Conservation (phyloP, 2,113 vertebrate species). For the Cyanoderma ruficeps region DNA sequence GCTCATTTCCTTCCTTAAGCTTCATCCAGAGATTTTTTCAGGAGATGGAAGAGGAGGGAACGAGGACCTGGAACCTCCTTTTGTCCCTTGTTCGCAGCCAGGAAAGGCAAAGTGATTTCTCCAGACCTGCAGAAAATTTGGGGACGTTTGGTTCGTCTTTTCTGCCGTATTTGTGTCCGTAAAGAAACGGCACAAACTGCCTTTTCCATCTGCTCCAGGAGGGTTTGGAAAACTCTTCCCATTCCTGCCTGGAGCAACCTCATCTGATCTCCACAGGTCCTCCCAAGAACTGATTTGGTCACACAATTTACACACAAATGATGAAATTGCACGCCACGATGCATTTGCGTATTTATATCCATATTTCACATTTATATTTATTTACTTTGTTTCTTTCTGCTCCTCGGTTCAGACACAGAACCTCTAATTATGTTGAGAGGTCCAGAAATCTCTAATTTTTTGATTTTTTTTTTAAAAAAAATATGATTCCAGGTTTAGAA, state of each 20-base stretch:
- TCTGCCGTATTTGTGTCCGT: rapidly evolving
- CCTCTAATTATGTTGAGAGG: background rate
- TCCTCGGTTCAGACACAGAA: background rate
- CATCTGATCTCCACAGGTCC: background rate
- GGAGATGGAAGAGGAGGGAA: background rate
- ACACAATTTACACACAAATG: rapidly evolving
- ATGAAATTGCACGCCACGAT: rapidly evolving
- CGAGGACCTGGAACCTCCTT: rapidly evolving
- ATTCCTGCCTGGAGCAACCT: background rate
- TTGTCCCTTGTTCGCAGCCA: background rate
- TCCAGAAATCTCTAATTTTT: background rate
- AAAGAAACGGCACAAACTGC: background rate
- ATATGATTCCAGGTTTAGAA: background rate
- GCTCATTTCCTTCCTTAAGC: background rate
- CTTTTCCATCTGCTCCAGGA: background rate
- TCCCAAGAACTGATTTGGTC: background rate
- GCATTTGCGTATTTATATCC: rapidly evolving
- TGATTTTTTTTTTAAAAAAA: too few species aligned
- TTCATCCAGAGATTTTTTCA: background rate
- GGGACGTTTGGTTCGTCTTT: background rate
- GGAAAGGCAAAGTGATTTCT: rapidly evolving
- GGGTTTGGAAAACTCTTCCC: background rate
- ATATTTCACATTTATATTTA: background rate
- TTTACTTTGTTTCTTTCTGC: background rate
- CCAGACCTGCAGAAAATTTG: background rate